A percentile compares a stretch with the other conserved stretches of the same genome.
Conservation (phyloP, 2,888 invertebrate genomes). For the Lasioglossum figueresi region DNA sequence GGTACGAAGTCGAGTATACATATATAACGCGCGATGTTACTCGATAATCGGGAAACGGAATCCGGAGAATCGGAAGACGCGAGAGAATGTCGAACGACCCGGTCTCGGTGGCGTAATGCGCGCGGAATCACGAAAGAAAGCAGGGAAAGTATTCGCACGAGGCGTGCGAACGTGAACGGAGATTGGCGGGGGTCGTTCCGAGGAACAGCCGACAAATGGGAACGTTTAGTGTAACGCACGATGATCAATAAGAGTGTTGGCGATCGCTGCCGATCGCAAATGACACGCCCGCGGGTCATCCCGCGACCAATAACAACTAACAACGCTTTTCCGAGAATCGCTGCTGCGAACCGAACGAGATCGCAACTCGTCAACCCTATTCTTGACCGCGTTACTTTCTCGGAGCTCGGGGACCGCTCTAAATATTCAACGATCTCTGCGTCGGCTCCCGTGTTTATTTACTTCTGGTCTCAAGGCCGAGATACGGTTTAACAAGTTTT, state of each 20-base stretch:
- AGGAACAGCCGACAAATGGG: background rate
- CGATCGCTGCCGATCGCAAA: background rate
- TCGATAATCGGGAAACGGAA: constrained; percentile 1
- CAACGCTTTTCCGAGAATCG: background rate
- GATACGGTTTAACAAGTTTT: background rate
- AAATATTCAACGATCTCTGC: background rate
- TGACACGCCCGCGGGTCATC: background rate
- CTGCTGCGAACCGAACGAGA: background rate
- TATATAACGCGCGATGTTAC: background rate
- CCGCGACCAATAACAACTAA: background rate
- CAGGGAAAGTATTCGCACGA: constrained; percentile 53
- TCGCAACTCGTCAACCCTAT: background rate
- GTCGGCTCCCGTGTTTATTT: background rate
- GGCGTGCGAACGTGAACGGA: background rate
- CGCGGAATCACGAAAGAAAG: constrained; percentile 42
- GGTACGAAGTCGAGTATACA: background rate
- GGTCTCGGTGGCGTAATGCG: constrained; percentile 36
- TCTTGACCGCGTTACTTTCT: background rate
- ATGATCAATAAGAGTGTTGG: background rate
- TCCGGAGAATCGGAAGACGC: constrained; percentile 9
- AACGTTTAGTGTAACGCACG: background rate
- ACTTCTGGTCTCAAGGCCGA: background rate
- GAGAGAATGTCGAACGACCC: background rate
- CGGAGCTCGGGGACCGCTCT: background rate
- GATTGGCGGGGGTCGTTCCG: background rate